Evolutionary conservation across 2,888 invertebrate species (phyloP), one percentile per base, ranked within the genome.

Genomic region (Erebia aethiops): DNA sequence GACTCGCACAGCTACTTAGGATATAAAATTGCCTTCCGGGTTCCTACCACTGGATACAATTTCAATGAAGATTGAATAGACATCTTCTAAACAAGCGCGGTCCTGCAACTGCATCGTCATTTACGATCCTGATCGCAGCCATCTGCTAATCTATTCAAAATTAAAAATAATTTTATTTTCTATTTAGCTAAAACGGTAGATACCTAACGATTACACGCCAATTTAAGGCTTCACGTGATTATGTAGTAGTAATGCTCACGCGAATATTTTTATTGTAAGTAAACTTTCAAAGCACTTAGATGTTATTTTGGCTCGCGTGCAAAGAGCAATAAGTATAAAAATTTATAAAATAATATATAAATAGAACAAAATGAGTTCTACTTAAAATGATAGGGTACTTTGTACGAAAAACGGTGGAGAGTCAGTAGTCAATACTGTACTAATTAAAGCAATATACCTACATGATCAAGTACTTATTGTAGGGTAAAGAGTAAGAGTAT

Each of bases 221-320:
- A 16, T 16, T 43, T 43, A 11, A 43, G 13, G 41, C 54, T 46
- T 16, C 11, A 21, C 49, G n/a, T 58, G 49, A 51, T 65, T 13
- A 41, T 4, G 26, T 21, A 58, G 51, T 26, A 49, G 18, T 21
- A 21, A 54, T 21, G 26, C 60, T 71, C 71, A 77, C 76, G 71
- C 77, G 67, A 67, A 74, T 13, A 74, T 72, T 18, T 61, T 79
- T 72, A 79, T 76, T 75, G 72, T 77, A 72, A 52, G 70, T 73
- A 78, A 76, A 79, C 78, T 72, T 73, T 73, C 73, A 74, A 70
- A 75, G 77, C 77, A 78, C 77, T 71, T 77, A 77, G 71, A 70
- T 70, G 71, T 74, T 76, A 74, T 74, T 76, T 76, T 76, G 57
- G 69, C 56, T 71, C 70, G 71, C 67, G 52, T 72, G 67, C 46